A percentile compares a stretch with the other conserved stretches of the same genome.
Evolutionary conservation across 1,140 invertebrate species (phyloP).

Genomic region (Drosophila mayri): DNA sequence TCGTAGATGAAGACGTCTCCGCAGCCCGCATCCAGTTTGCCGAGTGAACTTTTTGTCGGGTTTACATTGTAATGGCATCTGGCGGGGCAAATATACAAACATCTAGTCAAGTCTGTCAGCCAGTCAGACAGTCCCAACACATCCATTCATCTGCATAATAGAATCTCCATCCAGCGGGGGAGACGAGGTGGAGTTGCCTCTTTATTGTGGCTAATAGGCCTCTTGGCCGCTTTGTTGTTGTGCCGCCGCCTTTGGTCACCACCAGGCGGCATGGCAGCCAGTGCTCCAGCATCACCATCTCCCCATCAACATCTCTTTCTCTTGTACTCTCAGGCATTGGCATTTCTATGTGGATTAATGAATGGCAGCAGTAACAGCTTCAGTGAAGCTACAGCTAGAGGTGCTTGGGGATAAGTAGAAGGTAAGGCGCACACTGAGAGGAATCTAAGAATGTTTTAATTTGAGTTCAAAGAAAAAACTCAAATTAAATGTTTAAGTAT

Average conservation of each 20-base stretch:
- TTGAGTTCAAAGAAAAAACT: too few species aligned
- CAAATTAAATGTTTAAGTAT: too few species aligned
- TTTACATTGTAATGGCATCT: constrained; percentile 84
- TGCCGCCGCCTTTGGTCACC: constrained; percentile 60
- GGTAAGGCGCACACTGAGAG: constrained; percentile 14
- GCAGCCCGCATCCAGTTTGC: constrained; percentile 69
- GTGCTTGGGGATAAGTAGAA: constrained; percentile 21
- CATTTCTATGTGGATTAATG: constrained; percentile 78
- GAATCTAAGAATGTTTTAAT: not conserved
- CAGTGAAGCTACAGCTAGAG: constrained; percentile 5
- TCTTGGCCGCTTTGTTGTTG: constrained; percentile 74
- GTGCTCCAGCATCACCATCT: constrained; percentile 5
- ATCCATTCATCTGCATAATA: constrained; percentile 80
- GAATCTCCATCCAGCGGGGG: constrained; percentile 42
- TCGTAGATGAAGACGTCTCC: constrained; percentile 47
- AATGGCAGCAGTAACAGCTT: constrained; percentile 53
- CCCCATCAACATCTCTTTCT: constrained; percentile 24
- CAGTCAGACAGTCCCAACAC: constrained; percentile 45
- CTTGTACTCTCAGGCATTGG: constrained; percentile 32
- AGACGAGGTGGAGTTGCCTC: constrained; percentile 51
- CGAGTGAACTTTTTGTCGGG: constrained; percentile 79
- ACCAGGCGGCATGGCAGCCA: not conserved
- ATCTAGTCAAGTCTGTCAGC: constrained; percentile 25
- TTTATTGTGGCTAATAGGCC: constrained; percentile 83
- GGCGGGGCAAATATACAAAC: constrained; percentile 67